phyloP scores from a whole-genome alignment of 2,113 vertebrate genomes.

The Deroptyus accipitrinus region DNA sequence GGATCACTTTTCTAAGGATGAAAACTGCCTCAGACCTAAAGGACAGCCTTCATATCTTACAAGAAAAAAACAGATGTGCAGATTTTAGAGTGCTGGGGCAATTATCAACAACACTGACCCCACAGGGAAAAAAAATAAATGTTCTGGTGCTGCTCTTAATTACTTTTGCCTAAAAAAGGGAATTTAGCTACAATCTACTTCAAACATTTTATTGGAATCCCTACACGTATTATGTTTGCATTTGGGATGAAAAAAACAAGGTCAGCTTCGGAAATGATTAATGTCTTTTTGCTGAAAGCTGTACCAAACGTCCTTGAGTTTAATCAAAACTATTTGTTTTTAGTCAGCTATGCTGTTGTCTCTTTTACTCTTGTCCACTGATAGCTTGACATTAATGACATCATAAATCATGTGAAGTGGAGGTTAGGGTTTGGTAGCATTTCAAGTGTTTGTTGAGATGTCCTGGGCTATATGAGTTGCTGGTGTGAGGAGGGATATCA shows the following conservation, averaged over 20 bases:
- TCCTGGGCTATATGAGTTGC: conserved; percentile 77
- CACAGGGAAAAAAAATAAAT: background rate
- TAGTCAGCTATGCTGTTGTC: conserved; percentile 94
- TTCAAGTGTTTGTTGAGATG: conserved; percentile 85
- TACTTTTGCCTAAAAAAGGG: conserved; percentile 6
- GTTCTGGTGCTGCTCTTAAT: background rate
- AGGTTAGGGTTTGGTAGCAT: conserved; percentile 88
- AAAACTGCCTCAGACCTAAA: background rate
- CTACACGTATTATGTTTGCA: conserved; percentile 70
- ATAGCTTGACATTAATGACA: conserved; percentile 99
- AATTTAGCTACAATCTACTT: background rate
- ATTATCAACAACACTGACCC: background rate
- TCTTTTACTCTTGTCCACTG: conserved; percentile 97
- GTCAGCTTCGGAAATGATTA: conserved; percentile 95
- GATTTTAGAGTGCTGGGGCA: conserved; percentile 12
- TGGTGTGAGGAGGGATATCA: conserved; percentile 72
- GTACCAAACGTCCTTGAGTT: conserved; percentile 98
- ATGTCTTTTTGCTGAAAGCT: conserved; percentile 96
- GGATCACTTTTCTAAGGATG: background rate
- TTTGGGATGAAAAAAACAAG: conserved; percentile 80
- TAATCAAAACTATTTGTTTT: conserved; percentile 99
- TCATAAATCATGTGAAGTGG: conserved; percentile 96
- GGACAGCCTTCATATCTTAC: conserved; percentile 4
- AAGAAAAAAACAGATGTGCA: background rate
- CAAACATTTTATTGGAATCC: conserved; percentile 57